These are phyloP conservation scores for Riparia riparia DNA, from an alignment of 2,113 vertebrate genomes.

Conservation along the genomic window DNA sequence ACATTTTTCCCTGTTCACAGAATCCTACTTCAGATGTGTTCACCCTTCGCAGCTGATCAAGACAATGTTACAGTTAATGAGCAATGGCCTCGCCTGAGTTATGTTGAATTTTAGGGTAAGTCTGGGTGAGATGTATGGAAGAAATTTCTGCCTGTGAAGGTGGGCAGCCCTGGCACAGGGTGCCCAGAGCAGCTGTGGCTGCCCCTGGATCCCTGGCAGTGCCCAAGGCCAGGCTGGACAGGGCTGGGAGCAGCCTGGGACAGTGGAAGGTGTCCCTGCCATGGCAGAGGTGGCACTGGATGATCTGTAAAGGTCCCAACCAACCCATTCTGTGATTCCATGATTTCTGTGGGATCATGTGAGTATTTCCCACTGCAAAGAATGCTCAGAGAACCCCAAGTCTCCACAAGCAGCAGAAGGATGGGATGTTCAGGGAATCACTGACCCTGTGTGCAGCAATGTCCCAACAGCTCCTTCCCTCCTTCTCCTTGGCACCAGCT, in stretches of 20 bases:
- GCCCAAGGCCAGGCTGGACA: accelerated
- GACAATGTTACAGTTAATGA: neutral
- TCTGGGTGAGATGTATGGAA: neutral
- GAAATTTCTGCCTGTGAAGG: neutral
- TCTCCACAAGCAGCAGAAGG: neutral
- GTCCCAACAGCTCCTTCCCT: neutral
- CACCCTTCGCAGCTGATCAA: neutral
- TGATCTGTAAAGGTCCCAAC: neutral
- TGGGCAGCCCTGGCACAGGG: neutral
- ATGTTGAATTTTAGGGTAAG: neutral
- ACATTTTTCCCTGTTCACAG: neutral
- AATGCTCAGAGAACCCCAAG: neutral
- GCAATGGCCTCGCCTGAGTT: neutral
- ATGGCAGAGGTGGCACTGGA: accelerated
- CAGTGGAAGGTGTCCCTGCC: neutral
- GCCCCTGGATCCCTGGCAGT: neutral
- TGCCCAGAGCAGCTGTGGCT: neutral
- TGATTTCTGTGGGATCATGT: neutral
- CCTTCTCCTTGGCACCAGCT: neutral
- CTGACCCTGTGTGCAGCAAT: neutral
- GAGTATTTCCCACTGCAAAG: neutral
- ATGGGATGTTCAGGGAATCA: neutral
- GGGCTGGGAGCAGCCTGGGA: neutral
- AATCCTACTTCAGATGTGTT: neutral
- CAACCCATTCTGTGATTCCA: neutral